Evolutionary conservation across 2,888 invertebrate genomes (phyloP).

Genomic region (Orthonevra nobilis): DNA sequence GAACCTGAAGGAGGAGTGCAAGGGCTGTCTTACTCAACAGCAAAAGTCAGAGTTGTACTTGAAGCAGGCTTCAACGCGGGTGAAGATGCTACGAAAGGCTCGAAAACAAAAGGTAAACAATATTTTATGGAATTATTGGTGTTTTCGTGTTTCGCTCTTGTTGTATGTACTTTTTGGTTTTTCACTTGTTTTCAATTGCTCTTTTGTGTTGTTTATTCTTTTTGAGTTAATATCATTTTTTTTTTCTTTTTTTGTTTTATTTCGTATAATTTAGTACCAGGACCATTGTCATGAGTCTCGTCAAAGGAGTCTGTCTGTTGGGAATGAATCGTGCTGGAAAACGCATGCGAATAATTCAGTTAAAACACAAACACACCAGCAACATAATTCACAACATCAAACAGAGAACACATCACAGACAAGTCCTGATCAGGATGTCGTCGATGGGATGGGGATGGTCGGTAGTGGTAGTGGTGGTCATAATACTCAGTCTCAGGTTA

Average conservation of each 20-base stretch:
- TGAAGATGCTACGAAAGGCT: conserved; percentile 79
- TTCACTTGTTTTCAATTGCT: conserved; percentile 23
- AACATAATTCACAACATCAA: conserved; percentile 58
- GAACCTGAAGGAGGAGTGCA: conserved; percentile 76
- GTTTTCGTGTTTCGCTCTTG: conserved; percentile 44
- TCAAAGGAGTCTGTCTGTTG: conserved; percentile 79
- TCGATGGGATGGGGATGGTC: conserved; percentile 76
- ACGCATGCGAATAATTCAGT: conserved; percentile 73
- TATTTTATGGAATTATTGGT: not conserved
- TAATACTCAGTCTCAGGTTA: conserved; percentile 65
- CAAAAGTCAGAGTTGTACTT: conserved; percentile 73
- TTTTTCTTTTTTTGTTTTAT: conserved; percentile 55
- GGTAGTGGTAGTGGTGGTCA: conserved; percentile 72
- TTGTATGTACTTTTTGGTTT: conserved; percentile 49
- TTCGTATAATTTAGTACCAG: conserved; percentile 75
- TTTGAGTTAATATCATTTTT: conserved; percentile 55
- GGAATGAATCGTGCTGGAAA: conserved; percentile 79
- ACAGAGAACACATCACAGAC: conserved; percentile 69
- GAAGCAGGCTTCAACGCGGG: conserved; percentile 79
- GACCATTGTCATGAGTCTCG: conserved; percentile 79
- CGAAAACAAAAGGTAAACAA: conserved; percentile 79
- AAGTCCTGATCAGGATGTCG: conserved; percentile 74
- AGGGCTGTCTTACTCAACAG: conserved; percentile 60
- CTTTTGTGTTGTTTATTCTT: conserved; percentile 40
- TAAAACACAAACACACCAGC: conserved; percentile 60